Percentiles rank a stretch among this genome's conserved stretches.
Evolutionary conservation across 2,113 vertebrate species (phyloP).

Genomic region (Chaetorhynchus papuensis): DNA sequence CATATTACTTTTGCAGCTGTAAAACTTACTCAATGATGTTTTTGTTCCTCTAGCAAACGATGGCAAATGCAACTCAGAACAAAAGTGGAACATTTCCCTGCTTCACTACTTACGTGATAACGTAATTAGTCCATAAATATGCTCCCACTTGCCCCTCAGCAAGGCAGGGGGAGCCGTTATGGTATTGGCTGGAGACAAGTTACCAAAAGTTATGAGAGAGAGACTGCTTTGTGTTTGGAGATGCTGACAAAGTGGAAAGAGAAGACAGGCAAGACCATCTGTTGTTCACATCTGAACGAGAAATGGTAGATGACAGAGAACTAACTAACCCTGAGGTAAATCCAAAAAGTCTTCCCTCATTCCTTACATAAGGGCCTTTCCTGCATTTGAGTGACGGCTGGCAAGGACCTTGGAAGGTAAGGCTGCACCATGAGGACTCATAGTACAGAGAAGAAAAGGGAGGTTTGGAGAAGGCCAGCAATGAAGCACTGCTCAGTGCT

Average conservation of each 20-base stretch:
- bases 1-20: background rate
- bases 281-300: background rate
- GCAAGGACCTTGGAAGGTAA: background rate
- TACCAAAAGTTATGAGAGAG: background rate
- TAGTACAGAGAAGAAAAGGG: background rate
- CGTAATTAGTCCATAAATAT: slow-evolving; percentile 6
- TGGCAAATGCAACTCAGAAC: background rate
- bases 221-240: background rate
- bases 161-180: background rate
- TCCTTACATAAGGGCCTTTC: background rate
- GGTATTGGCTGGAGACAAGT: background rate
- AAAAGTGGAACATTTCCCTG: background rate
- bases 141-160: background rate
- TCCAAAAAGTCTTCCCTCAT: background rate
- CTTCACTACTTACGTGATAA: background rate
- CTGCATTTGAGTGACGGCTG: rapidly evolving
- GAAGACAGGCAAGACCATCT: background rate
- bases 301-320: background rate
- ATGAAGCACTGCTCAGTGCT: background rate
- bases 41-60: slow-evolving; percentile 9
- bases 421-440: background rate
- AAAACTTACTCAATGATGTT: background rate
- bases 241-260: background rate
- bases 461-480: background rate
- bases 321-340: background rate